Evolutionary conservation across 2,888 invertebrate genomes (phyloP), one percentile per base, ranked within the genome.

Genomic region (Eurytoma californica): DNA sequence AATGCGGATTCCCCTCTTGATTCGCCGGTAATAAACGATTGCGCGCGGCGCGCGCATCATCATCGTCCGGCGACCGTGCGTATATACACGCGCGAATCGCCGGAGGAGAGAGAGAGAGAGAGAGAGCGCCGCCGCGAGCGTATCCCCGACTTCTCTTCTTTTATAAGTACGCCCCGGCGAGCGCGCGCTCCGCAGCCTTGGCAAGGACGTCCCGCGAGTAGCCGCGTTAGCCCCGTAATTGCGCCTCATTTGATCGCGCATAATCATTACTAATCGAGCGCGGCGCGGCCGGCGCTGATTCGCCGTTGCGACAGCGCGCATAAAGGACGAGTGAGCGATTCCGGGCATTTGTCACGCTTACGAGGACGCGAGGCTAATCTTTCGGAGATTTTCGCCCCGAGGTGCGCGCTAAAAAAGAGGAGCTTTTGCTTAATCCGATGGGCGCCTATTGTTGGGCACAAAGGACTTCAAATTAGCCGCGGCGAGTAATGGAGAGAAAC

Each of bases 211-310:
- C 55, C 24, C 55, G 61, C 16, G 57, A 30, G 53, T 20, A 53
- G 55, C 39, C 16, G 51, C 28, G 18, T 24, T 16, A 49, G 24
- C 20, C 73, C 76, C 81, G 84, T 86, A 86, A 88, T 88, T 86
- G 86, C 86, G 83, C 82, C 67, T 84, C 85, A 85, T 87, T 89
- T 87, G 88, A 88, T 87, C 87, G 86, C 84, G 85, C 86, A 85
- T 87, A 88, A 89, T 89, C 86, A 85, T 86, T 87, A 85, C 86
- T 87, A 87, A 89, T 89, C 86, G 87, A 84, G 83, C 85, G 84
- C 30, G 53, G 28, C 18, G 78, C 73, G 83, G 84, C 85, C 85
- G 82, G 83, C 83, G 83, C 82, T 83, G 83, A 84, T 85, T 86
- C 84, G 84, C 86, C 85, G 85, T 87, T 87, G 85, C 86, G 84